Conservation (phyloP, 2,888 invertebrate species). For the Lomographa bimaculata region DNA sequence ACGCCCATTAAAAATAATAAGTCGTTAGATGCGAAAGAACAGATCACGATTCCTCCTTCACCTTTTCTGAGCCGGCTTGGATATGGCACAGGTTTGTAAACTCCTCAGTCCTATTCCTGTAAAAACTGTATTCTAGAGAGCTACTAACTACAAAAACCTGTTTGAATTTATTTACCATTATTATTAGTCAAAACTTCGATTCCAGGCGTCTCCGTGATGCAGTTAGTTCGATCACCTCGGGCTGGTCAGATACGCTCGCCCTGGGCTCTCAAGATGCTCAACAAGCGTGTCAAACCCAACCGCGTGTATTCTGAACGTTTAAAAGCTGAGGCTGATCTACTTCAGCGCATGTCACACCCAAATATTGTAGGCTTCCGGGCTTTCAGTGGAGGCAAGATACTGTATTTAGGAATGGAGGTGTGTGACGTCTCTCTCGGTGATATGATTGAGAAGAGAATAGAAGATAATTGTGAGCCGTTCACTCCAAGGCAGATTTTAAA, state of each 20-base stretch:
- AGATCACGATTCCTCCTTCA: slow-evolving; percentile 86
- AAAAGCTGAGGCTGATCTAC: slow-evolving; percentile 87
- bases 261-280: slow-evolving; percentile 93
- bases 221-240: slow-evolving; percentile 88
- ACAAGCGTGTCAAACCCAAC: slow-evolving; percentile 72
- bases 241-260: slow-evolving; percentile 89
- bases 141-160: too few species aligned
- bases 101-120: neutral
- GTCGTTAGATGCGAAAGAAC: slow-evolving; percentile 44
- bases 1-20: slow-evolving; percentile 69
- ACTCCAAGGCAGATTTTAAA: slow-evolving; percentile 85
- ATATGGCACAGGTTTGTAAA: slow-evolving; percentile 87
- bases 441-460: slow-evolving; percentile 87
- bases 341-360: slow-evolving; percentile 88
- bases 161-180: too few species aligned
- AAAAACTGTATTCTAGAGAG: neutral
- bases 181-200: slow-evolving; percentile 10
- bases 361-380: slow-evolving; percentile 92
- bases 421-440: slow-evolving; percentile 89
- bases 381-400: slow-evolving; percentile 76
- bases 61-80: slow-evolving; percentile 89
- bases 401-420: slow-evolving; percentile 91
- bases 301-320: slow-evolving; percentile 82
- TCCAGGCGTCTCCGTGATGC: slow-evolving; percentile 90
- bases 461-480: slow-evolving; percentile 83